These are phyloP conservation scores for Equus przewalskii DNA, from an alignment of 2,113 vertebrate genomes.

Conservation along the genomic window DNA sequence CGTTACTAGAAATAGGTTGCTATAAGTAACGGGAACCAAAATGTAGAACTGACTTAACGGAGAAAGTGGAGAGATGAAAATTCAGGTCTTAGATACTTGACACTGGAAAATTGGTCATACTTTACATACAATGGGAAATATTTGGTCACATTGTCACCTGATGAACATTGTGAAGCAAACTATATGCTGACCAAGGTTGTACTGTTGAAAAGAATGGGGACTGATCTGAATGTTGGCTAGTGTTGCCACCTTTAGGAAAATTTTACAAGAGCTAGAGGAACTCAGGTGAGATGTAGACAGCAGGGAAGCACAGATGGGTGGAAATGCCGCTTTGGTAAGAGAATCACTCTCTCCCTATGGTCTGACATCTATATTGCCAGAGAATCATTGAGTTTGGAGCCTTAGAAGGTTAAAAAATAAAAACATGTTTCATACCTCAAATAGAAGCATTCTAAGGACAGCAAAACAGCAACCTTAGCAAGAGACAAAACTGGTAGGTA, in stretches of 20 bases:
- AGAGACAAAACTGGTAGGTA: background rate
- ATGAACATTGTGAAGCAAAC: background rate
- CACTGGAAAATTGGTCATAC: background rate
- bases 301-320: background rate
- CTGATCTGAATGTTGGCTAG: background rate
- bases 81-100: background rate
- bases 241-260: background rate
- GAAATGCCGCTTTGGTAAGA: background rate
- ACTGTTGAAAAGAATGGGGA: background rate
- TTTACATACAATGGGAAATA: background rate
- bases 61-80: background rate
- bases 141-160: background rate
- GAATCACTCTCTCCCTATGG: background rate
- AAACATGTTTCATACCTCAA: background rate
- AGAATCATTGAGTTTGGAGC: slow-evolving; percentile 26
- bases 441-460: background rate
- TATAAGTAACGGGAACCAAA: background rate
- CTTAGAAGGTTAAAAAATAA: background rate
- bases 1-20: background rate
- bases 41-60: background rate
- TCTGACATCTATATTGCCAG: slow-evolving; percentile 25
- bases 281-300: background rate
- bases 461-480: background rate
- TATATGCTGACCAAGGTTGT: background rate
- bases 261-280: background rate